Conservation (phyloP, 2,888 invertebrate species). For the Acanthacorydalis orientalis region DNA sequence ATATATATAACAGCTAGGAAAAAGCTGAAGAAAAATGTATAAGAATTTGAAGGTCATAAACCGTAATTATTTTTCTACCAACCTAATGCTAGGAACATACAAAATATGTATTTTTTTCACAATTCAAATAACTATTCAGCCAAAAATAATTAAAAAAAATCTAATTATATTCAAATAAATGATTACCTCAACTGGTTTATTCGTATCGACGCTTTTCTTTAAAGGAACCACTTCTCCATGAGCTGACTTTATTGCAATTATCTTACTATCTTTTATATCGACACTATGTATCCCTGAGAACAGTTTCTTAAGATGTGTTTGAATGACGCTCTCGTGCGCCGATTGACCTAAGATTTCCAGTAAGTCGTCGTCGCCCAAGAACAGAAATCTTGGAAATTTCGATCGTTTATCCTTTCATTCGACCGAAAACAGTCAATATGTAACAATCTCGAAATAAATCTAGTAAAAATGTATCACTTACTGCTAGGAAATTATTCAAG, state of each 20-base stretch:
- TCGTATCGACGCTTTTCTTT: conserved; percentile 48
- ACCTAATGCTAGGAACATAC: too few species aligned
- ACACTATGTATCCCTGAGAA: conserved; percentile 82
- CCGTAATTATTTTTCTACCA: too few species aligned
- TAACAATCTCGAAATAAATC: background rate
- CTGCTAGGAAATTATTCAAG: conserved; percentile 84
- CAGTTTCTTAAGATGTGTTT: conserved; percentile 87
- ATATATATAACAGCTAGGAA: too few species aligned
- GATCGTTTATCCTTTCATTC: conserved; percentile 70
- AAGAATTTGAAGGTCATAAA: too few species aligned
- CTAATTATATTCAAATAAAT: conserved; percentile 2
- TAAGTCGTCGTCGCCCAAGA: conserved; percentile 94
- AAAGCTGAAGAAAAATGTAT: background rate
- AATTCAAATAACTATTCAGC: too few species aligned
- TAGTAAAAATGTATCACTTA: too few species aligned
- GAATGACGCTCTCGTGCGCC: conserved; percentile 75
- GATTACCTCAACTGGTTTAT: conserved; percentile 58
- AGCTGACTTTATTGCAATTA: conserved; percentile 55
- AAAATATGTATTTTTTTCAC: too few species aligned
- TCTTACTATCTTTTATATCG: conserved; percentile 36
- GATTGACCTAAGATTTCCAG: conserved; percentile 90
- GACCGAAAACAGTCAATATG: background rate
- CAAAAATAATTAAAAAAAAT: too few species aligned
- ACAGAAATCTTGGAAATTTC: conserved; percentile 89
- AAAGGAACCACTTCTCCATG: conserved; percentile 59